Percentiles rank a stretch among this genome's conserved stretches.
phyloP scores from a whole-genome alignment of 2,797 vertebrate species.

The Spinus pinus region DNA sequence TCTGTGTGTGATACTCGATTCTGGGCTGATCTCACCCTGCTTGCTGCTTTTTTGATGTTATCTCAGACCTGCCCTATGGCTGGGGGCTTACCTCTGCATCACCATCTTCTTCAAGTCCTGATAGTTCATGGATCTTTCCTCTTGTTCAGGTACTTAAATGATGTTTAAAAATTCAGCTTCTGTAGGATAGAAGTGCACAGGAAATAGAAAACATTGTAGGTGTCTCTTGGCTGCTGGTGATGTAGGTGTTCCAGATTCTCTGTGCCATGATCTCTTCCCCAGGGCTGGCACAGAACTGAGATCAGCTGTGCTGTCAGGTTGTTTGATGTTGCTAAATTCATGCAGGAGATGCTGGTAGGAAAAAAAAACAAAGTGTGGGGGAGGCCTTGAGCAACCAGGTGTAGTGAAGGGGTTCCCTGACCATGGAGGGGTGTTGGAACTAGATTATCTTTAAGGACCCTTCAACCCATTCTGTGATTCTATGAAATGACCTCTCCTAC shows the following conservation, averaged over 20 bases:
- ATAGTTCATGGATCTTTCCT: neutral
- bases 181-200: neutral
- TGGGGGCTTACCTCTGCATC: neutral
- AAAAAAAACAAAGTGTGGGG: neutral
- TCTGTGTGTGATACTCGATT: fast-evolving
- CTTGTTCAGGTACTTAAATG: neutral
- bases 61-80: neutral
- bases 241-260: neutral
- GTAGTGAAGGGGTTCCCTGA: neutral
- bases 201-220: neutral
- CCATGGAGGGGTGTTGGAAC: neutral
- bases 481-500: fast-evolving
- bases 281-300: neutral
- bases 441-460: neutral
- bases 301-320: neutral
- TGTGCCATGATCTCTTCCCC: neutral
- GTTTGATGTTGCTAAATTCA: neutral
- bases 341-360: neutral
- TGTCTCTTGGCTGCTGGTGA: neutral
- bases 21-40: neutral
- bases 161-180: neutral
- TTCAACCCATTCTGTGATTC: neutral
- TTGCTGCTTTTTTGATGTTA: neutral
- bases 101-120: neutral
- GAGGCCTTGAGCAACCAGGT: neutral